Base-by-base conservation (phyloP, 2,113 vertebrate species). In the Nicator chloris region DNA sequence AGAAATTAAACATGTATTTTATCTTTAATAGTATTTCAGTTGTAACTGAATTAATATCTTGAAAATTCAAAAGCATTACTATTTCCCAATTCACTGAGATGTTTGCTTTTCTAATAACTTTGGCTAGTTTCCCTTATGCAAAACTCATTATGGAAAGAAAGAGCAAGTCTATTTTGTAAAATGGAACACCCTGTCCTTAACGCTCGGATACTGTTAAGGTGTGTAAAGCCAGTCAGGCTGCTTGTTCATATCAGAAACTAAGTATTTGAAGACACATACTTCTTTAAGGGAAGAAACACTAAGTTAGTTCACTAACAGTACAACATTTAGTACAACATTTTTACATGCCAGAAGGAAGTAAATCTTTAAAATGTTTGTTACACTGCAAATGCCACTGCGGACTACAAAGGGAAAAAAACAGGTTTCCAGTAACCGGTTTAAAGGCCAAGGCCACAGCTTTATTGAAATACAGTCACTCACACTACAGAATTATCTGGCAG, bases 361-460 rank as follows among this genome's bases (percentile, higher is more conserved):
- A 70, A 83, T 56, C 56, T 93, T 88, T 33, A 64, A 94, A 93
- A 45, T 10, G 4, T 90, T 92, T 92, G 47, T 90, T 93, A 75
- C 23, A 49, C n/a, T 80, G 54, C 79, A 95, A 85, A 90, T 53
- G 64, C 47, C 56, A 84, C 64, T 83, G 56, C 24, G 30, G 64
- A 81, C 76, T 80, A 68, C 28, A 73, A 24, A 93, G 60, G 86
- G 35, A 82, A 63, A 91, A 82, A 81, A 76, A 37, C 5, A 83
- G 71, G 80, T 90, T 79, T 88, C 85, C 86, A 17, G 64, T 75
- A 93, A 90, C 51, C 1, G 0, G 51, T 94, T 68, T 88, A 96
- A 96, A 94, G 92, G 93, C 93, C 94, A 97, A 94, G 92, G 94
- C 54, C 64, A 66, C 51, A 86, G 79, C 64, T 92, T 94, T 78